These are phyloP conservation scores for Clytia hemisphaerica DNA, from an alignment of 30 jellyfish, hydroid and myxozoan species.

Conservation along the genomic window DNA sequence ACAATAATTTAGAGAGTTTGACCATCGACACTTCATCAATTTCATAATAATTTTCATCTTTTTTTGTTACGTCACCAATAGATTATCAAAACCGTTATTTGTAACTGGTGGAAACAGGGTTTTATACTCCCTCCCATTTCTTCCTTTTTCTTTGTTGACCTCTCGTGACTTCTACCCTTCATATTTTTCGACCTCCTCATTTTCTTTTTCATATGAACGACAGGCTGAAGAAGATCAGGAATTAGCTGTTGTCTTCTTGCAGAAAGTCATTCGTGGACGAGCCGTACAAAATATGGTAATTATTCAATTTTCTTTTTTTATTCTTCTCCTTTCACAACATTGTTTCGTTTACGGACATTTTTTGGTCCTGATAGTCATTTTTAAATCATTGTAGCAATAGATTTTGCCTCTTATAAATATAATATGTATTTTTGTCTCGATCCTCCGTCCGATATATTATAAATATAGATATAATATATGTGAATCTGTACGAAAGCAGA, in stretches of 20 bases:
- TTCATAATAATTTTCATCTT: too few species aligned
- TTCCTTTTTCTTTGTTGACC: background rate
- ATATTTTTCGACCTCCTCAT: background rate
- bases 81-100: too few species aligned
- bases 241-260: slow-evolving; percentile 70
- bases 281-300: slow-evolving; percentile 91
- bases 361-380: background rate
- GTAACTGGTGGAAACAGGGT: too few species aligned
- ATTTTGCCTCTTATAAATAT: too few species aligned
- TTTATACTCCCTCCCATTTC: background rate
- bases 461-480: too few species aligned
- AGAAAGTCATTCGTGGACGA: slow-evolving; percentile 89
- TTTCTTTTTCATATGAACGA: background rate
- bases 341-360: background rate
- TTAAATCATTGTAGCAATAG: background rate
- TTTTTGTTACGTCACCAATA: too few species aligned
- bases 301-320: background rate
- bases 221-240: slow-evolving; percentile 83
- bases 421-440: too few species aligned
- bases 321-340: background rate
- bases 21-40: too few species aligned
- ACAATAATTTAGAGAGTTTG: too few species aligned
- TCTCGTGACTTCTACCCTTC: background rate
- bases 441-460: too few species aligned
- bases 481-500: too few species aligned